Evolutionary conservation across 2,888 invertebrate genomes (phyloP).

Genomic region (Cosmopolites sordidus): DNA sequence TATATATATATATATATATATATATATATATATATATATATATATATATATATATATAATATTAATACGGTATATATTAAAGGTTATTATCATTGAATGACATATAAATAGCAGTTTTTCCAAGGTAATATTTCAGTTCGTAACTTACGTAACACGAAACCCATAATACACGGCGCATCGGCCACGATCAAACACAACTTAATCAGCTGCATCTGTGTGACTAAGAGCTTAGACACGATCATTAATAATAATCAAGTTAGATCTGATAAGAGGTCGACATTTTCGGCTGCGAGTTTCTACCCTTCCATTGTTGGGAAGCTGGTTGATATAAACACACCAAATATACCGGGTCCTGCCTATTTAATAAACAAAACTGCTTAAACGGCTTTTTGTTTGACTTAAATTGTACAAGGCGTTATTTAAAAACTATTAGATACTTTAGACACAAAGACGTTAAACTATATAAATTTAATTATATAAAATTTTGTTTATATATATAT

Average conservation of each 20-base stretch:
- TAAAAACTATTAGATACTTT: no score
- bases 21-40: no score
- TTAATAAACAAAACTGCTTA: background rate
- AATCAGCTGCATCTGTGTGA: constrained; percentile 31
- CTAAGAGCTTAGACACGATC: constrained; percentile 23
- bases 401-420: no score
- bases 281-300: constrained; percentile 10
- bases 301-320: constrained; percentile 2
- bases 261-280: constrained; percentile 31
- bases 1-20: no score
- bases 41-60: no score
- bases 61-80: no score
- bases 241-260: constrained; percentile 37
- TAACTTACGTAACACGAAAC: background rate
- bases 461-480: no score
- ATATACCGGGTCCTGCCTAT: background rate
- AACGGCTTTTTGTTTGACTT: background rate
- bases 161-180: constrained; percentile 1
- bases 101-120: no score
- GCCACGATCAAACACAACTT: constrained; percentile 21
- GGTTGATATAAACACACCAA: background rate
- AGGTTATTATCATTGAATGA: no score
- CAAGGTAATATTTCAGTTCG: background rate
- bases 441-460: no score
- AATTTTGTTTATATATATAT: no score